Evolutionary conservation across 1,140 invertebrate species (phyloP), one percentile per base, ranked within the genome.

Genomic region (Hesperophylax magnus): DNA sequence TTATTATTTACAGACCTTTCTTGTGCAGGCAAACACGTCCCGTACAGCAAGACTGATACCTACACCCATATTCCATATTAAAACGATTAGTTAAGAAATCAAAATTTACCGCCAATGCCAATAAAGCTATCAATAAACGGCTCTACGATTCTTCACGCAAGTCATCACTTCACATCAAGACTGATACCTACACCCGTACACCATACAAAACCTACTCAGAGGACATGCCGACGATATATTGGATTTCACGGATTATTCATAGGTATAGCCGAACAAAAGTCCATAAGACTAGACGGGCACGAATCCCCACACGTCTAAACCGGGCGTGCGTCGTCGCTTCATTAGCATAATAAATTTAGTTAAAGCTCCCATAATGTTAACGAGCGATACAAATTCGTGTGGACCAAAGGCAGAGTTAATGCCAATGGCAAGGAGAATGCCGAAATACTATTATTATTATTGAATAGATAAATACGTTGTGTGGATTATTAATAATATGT

Each of bases 211-310:
- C 9, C 9, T 0, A 20, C n/a, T 22, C 56, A 18, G 56, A 8
- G 56, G 20, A 18, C 56, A 22, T 18, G 56, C n/a, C 65, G n/a
- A 52, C 58, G 6, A 52, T 52, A 60, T 80, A 83, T 83, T 74
- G 54, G 53, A 80, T 83, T 83, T 78, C 81, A 83, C 75, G 81
- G 78, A 72, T 65, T 74, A 83, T 80, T 74, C 75, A 60, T 65
- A 47, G 22, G 34, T 27, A 61, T 56, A n/a, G 54, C 63, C 53
- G 47, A 74, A 83, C 81, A 80, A 78, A 78, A 78, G 63, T 47
- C 53, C 4, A 22, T 24, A 65, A n/a, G n/a, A 53, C 53, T 22
- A 18, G 52, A 52, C 53, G 24, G 2, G 27, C 27, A 17, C 53
- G 74, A 47, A 47, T 53, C 52, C 24, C 52, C 18, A 71, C 39